Evolutionary conservation across 2,888 invertebrate genomes (phyloP).

Genomic region (Hydrotaea diabolus): DNA sequence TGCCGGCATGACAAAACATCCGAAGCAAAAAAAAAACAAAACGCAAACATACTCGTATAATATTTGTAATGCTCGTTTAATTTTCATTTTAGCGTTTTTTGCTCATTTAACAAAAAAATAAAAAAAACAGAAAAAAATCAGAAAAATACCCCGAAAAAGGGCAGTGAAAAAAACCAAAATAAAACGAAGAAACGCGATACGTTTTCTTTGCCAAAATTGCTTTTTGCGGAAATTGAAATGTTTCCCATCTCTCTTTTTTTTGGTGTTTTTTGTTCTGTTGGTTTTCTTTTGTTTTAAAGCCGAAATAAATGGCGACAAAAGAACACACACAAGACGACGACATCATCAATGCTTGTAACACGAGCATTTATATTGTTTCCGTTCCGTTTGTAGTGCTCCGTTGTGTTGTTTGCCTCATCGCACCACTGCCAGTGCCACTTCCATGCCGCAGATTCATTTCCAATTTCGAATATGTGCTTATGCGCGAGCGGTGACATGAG

Average conservation of each 20-base stretch:
- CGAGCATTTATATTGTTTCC: conserved; percentile 34
- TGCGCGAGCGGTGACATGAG: not conserved
- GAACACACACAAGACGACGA: conserved; percentile 22
- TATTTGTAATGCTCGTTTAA: conserved; percentile 12
- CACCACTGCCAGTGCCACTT: not conserved
- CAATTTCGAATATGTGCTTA: conserved; percentile 21
- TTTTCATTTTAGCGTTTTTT: conserved; percentile 29
- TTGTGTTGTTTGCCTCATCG: conserved; percentile 6
- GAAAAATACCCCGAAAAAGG: not conserved
- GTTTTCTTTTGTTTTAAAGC: conserved; percentile 32
- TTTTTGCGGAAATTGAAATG: conserved; percentile 69
- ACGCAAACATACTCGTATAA: not conserved
- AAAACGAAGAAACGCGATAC: conserved; percentile 43
- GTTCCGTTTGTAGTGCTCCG: not conserved
- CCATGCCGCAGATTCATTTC: conserved; percentile 35
- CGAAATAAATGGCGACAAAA: conserved; percentile 57
- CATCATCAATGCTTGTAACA: conserved; percentile 21
- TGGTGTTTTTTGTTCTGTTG: conserved; percentile 12
- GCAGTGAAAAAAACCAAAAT: not conserved
- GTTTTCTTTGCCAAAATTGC: conserved; percentile 69
- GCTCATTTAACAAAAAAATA: conserved; percentile 33
- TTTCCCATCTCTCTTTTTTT: conserved; percentile 36
- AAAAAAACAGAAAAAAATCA: conserved; percentile 7
- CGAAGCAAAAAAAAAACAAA: not conserved
- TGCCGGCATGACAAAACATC: not conserved